Base-by-base conservation (phyloP, 2,888 invertebrate genomes). In the Priocnemis perturbator region DNA sequence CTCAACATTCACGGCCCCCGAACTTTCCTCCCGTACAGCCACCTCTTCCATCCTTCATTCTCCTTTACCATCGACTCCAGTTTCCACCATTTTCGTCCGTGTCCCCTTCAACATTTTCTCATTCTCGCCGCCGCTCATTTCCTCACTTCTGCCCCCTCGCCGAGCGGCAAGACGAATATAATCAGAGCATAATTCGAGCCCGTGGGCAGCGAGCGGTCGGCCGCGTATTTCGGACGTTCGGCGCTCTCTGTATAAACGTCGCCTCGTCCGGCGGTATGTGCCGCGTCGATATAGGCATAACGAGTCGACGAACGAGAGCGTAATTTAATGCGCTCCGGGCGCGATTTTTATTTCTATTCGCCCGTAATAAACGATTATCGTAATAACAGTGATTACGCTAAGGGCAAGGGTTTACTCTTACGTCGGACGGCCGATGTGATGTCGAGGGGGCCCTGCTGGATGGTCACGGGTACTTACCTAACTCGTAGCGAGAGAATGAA, bases 351-450 rank as follows among this genome's bases (percentile, higher is more conserved):
- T 83, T 83, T 80, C 81, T 75, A 83, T 81, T 79, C 78, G 65
- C 70, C 71, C 73, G 68, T 80, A 78, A 79, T 79, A 79, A 83
- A 79, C 83, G 81, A 82, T 84, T 83, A 84, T 81, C 74, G 76
- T 84, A 83, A 84, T 84, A 82, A 84, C 81, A 73, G 78, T 82
- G 78, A 84, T 84, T 79, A 82, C 71, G 70, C 44, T 30, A 55
- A 63, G 67, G 74, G 64, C 50, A 19, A 50, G 50, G 50, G 50
- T 50, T 50, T 50, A 50, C 19, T 17, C 59, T 70, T 58, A 66
- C 71, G 71, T 68, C 65, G 66, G 67, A 67, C 37, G 61, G 52
- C n/a, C n/a, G n/a, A n/a, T n/a, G n/a, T 61, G 37, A 37, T 9
- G 37, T 37, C 37, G 37, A 11, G 7, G 37, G 37, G 7, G 26